Conservation (phyloP, 2,888 invertebrate species). For the Aquatica leii region DNA sequence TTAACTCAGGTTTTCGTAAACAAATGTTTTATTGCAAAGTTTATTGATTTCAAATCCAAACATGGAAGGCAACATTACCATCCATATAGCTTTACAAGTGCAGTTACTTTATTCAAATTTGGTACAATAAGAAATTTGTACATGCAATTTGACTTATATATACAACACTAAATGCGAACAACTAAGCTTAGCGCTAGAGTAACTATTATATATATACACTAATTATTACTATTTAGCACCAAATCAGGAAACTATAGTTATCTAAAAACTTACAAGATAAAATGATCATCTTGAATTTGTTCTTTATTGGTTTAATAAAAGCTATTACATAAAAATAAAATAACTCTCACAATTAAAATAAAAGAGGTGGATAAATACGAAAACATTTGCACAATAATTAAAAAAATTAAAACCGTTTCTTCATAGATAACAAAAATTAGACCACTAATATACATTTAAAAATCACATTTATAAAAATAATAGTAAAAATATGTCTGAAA, state of each 20-base stretch:
- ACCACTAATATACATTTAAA: constrained; percentile 2
- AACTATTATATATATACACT: constrained; percentile 12
- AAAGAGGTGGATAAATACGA: not conserved
- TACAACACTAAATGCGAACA: not conserved
- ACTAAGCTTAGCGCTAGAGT: not conserved
- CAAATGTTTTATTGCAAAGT: too few relatives aligned
- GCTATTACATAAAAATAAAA: not conserved
- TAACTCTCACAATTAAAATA: not conserved
- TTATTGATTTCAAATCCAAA: too few relatives aligned
- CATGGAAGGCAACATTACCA: constrained; percentile 25
- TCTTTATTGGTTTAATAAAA: constrained; percentile 4
- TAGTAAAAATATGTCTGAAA: too few relatives aligned
- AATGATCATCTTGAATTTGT: not conserved
- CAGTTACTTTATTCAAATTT: not conserved
- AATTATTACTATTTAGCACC: constrained; percentile 35
- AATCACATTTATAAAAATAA: not conserved
- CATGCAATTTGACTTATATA: not conserved
- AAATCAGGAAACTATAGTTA: constrained; percentile 32
- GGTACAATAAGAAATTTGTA: constrained; percentile 1
- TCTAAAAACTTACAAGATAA: not conserved
- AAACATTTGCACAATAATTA: too few relatives aligned
- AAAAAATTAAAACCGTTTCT: constrained; percentile 12
- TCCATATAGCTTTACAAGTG: constrained; percentile 3
- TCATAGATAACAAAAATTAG: constrained; percentile 6
- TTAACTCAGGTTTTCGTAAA: too few relatives aligned